Conservation (phyloP, 2,888 invertebrate species). For the Agonopterix heracliana region DNA sequence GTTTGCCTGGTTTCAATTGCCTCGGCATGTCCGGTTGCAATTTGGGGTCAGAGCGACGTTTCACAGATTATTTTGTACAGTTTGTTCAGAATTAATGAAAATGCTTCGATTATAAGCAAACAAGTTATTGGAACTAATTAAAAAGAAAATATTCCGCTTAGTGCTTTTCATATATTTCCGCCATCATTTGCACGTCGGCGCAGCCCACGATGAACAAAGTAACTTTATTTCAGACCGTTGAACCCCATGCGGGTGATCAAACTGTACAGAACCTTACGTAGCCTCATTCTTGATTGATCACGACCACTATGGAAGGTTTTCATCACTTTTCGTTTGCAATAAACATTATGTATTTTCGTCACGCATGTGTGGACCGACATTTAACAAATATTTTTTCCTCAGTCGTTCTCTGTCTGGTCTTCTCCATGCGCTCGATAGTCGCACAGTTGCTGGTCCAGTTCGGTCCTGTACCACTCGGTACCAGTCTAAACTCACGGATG, state of each 20-base stretch:
- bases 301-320: conserved; percentile 17
- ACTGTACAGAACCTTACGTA: conserved; percentile 25
- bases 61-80: neutral
- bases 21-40: no score
- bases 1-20: neutral
- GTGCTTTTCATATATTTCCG: no score
- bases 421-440: conserved; percentile 18
- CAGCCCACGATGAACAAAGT: conserved; percentile 1
- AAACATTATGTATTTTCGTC: conserved; percentile 21
- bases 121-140: no score
- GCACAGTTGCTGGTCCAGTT: conserved; percentile 11
- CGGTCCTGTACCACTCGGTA: conserved; percentile 3
- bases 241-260: conserved; percentile 38
- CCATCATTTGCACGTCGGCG: no score
- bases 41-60: neutral
- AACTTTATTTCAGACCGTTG: conserved; percentile 32
- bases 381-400: conserved; percentile 35
- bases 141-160: no score
- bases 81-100: no score
- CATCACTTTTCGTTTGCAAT: conserved; percentile 19
- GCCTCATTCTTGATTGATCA: conserved; percentile 29
- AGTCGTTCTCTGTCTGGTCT: conserved; percentile 41
- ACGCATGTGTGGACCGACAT: conserved; percentile 15
- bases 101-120: no score
- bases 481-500: neutral